phyloP scores from a whole-genome alignment of 2,113 vertebrate genomes.

The Lagopus muta region DNA sequence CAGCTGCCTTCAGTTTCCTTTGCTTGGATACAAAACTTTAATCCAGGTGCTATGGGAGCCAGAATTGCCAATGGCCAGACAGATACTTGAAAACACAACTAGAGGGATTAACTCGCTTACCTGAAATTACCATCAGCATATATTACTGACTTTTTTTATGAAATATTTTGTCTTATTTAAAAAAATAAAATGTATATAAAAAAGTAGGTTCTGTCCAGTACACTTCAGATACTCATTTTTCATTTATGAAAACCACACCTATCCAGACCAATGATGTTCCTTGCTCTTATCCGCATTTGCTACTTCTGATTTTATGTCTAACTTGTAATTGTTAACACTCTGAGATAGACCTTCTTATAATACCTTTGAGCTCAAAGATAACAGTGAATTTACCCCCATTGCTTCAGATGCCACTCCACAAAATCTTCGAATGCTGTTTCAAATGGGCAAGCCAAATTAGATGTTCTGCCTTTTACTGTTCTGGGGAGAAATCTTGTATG shows the following conservation, averaged over 20 bases:
- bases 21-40: neutral
- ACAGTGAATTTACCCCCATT: neutral
- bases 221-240: neutral
- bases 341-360: neutral
- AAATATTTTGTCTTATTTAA: neutral
- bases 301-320: neutral
- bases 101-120: neutral
- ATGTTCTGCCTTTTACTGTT: rapidly evolving
- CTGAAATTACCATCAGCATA: neutral
- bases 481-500: neutral
- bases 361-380: neutral
- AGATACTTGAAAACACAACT: neutral
- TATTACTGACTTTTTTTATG: rapidly evolving
- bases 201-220: neutral
- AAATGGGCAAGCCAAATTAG: neutral
- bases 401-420: rapidly evolving
- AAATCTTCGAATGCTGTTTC: neutral
- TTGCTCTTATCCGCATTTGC: neutral
- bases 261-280: neutral
- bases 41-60: neutral
- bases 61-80: neutral
- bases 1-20: neutral
- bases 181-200: neutral
- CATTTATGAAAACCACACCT: neutral
- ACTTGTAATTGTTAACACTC: neutral